Percentiles rank a stretch among this genome's conserved stretches.
Evolutionary conservation across 2,888 invertebrate species (phyloP).

Genomic region (Cylloceria caligata): DNA sequence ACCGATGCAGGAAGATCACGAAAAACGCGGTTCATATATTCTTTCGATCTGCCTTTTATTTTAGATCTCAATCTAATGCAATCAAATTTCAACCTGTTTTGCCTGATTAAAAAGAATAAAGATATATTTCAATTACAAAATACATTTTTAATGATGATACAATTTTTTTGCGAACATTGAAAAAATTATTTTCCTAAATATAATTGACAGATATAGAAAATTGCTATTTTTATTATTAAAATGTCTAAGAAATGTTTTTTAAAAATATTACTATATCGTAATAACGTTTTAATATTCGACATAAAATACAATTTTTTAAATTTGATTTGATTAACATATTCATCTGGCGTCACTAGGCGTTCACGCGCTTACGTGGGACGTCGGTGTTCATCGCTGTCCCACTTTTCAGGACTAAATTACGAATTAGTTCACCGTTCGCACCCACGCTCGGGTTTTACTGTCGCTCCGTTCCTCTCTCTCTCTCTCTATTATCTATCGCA

Average conservation of each 20-base stretch:
- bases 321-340: neutral
- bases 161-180: neutral
- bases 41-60: neutral
- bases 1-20: neutral
- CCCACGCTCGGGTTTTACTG: conserved; percentile 47
- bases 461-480: conserved; percentile 22
- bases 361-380: conserved; percentile 37
- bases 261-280: no score
- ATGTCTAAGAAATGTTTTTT: no score
- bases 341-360: neutral
- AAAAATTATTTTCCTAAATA: neutral
- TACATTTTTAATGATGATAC: neutral
- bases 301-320: conserved; percentile 16
- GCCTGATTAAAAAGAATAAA: neutral
- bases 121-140: conserved; percentile 1
- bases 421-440: conserved; percentile 56
- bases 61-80: neutral
- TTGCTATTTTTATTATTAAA: no score
- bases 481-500: conserved; percentile 5
- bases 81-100: conserved; percentile 4
- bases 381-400: conserved; percentile 51
- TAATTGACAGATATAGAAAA: neutral
- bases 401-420: conserved; percentile 63
- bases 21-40: neutral
- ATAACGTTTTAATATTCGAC: no score